A percentile compares a stretch with the other conserved stretches of the same genome.
Conservation (phyloP, 2,797 vertebrate genomes). For the Siniperca scherzeri region DNA sequence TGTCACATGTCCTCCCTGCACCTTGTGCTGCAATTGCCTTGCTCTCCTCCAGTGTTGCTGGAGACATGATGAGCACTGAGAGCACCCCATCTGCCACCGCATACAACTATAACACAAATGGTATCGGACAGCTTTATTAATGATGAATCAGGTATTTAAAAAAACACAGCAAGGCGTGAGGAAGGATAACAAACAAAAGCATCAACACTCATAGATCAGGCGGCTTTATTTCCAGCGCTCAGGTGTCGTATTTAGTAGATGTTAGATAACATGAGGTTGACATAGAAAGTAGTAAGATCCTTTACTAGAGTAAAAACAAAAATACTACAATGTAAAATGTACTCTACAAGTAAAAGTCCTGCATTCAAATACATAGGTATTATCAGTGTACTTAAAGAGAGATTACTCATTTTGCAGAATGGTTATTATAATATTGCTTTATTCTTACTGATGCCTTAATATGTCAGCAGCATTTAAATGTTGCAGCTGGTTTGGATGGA, state of each 20-base stretch:
- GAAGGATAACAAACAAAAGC: conserved; percentile 11
- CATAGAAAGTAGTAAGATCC: neutral
- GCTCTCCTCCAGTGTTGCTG: conserved; percentile 44
- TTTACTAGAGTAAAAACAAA: neutral
- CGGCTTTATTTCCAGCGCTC: neutral
- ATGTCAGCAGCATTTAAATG: neutral
- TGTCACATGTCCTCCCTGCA: conserved; percentile 61
- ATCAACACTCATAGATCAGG: neutral
- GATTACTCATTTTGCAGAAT: neutral
- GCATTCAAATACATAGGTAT: neutral
- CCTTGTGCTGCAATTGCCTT: conserved; percentile 47
- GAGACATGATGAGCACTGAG: conserved; percentile 42
- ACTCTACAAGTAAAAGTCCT: neutral
- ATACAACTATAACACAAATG: conserved; percentile 32
- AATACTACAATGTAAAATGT: neutral
- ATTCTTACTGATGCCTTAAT: too few species aligned
- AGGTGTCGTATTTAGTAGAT: neutral
- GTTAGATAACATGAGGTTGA: neutral
- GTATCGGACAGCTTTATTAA: conserved; percentile 26
- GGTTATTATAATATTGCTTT: too few species aligned
- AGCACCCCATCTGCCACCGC: conserved; percentile 24
- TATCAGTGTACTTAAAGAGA: neutral
- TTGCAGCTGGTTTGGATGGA: too few species aligned
- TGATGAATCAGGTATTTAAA: conserved; percentile 5
- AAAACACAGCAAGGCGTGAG: neutral